Conservation (phyloP, 2,113 vertebrate species). For the Trinectes maculatus region DNA sequence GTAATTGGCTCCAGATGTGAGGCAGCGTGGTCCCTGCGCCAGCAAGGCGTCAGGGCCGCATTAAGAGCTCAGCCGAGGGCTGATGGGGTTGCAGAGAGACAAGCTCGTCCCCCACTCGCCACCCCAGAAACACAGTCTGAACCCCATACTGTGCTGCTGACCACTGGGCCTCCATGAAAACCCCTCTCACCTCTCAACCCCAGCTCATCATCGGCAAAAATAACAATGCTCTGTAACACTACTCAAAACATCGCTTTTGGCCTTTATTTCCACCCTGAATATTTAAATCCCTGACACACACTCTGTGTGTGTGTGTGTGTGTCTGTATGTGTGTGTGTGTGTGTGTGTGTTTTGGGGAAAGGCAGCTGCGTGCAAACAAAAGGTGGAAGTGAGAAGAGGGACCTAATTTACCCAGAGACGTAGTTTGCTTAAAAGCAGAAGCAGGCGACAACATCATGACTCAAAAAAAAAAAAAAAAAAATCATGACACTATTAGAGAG, state of each 20-base stretch:
- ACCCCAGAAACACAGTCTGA: conserved; percentile 38
- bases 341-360: neutral
- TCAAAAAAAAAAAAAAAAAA: neutral
- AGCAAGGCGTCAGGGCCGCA: conserved; percentile 81
- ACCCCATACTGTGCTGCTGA: conserved; percentile 52
- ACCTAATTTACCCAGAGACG: neutral
- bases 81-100: conserved; percentile 68
- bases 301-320: conserved; percentile 4
- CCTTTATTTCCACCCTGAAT: conserved; percentile 15
- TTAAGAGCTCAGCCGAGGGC: conserved; percentile 79
- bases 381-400: neutral
- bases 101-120: conserved; percentile 42
- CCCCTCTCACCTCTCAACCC: conserved; percentile 4
- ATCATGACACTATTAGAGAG: conserved; percentile 19
- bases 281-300: conserved; percentile 15
- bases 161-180: conserved; percentile 37
- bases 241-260: conserved; percentile 19
- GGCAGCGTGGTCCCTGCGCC: conserved; percentile 78
- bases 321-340: conserved; percentile 18
- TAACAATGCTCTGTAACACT: conserved; percentile 10
- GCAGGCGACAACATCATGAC: conserved; percentile 21
- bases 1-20: conserved; percentile 84
- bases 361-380: neutral
- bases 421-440: neutral
- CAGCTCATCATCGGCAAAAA: conserved; percentile 41